Percentiles rank a stretch among this genome's conserved stretches.
These are phyloP conservation scores for Triplophysa siluroides DNA, from an alignment of 2,113 vertebrate genomes.

Conservation along the genomic window DNA sequence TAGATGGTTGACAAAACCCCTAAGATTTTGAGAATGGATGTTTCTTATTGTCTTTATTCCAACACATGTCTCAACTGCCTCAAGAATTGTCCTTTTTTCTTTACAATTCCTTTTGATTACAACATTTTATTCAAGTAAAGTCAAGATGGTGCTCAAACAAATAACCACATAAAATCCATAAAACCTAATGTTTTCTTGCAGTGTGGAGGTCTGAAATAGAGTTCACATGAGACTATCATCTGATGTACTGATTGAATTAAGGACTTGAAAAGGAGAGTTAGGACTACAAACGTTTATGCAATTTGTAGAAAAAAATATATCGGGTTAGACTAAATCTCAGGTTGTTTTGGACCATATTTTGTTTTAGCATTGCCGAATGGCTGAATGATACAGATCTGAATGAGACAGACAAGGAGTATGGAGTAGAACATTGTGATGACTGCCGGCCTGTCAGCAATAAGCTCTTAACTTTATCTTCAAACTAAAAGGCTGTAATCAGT, in stretches of 20 bases:
- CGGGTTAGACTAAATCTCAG: too few species aligned
- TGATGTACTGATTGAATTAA: slow-evolving; percentile 84
- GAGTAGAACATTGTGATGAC: slow-evolving; percentile 46
- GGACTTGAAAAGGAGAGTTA: slow-evolving; percentile 56
- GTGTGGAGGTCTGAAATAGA: slow-evolving; percentile 71
- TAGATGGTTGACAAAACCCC: slow-evolving; percentile 23
- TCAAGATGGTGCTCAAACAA: neutral
- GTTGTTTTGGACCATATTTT: too few species aligned
- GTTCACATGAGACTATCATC: slow-evolving; percentile 84
- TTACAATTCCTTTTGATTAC: neutral
- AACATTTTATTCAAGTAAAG: neutral
- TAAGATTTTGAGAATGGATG: neutral
- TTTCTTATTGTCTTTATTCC: too few species aligned
- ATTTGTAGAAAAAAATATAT: too few species aligned
- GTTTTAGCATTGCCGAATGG: neutral
- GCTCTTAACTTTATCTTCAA: slow-evolving; percentile 57
- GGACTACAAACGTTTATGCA: slow-evolving; percentile 50
- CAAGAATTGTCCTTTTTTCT: too few species aligned
- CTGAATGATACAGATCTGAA: slow-evolving; percentile 30
- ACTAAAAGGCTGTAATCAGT: slow-evolving; percentile 47
- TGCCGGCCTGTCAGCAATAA: slow-evolving; percentile 63
- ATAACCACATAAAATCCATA: neutral
- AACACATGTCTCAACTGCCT: too few species aligned
- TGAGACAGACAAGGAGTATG: slow-evolving; percentile 4
- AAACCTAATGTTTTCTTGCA: neutral